Base-by-base conservation (phyloP, 2,888 invertebrate genomes). In the Ophion ellenae region DNA sequence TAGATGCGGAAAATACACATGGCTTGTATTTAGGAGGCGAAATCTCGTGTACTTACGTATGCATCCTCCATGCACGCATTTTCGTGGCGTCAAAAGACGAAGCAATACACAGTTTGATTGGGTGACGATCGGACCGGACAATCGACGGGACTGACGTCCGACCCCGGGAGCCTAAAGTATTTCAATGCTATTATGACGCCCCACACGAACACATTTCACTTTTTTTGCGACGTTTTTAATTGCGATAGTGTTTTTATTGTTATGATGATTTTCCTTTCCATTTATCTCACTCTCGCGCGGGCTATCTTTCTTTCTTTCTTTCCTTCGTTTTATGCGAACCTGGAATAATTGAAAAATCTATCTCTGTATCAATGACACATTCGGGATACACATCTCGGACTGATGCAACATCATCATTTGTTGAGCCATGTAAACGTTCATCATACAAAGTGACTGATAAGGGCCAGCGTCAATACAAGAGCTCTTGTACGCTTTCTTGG, bases 371-470 rank as follows among this genome's bases (percentile, higher is more conserved):
- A 89, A 92, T 92, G 91, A 28, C 85, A 74, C 84, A 75, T 87
- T 67, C 82, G 90, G 92, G 91, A 93, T 93, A 91, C 92, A 92
- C 89, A 92, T 92, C 91, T 87, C 67, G 87, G 91, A 91, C 93
- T 93, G 93, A 93, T 88, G 93, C 93, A 93, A 93, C 87, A 90
- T 79, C 75, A 88, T 89, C 89, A 78, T 87, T 89, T 92, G 89
- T 93, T 93, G 91, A 93, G 92, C 88, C 90, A 92, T 84, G 90
- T 67, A 24, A 59, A 17, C 63, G 76, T 47, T 69, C 53, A 75
- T 71, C 89, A 87, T 88, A 83, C 88, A 90, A 89, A 90, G 87
- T 86, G 66, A 79, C 87, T 85, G 93, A 93, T 93, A 93, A 92
- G 90, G 91, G 91, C 89, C 89, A 90, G 89, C 89, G 90, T 57